Conservation (phyloP, 2,888 invertebrate genomes). For the Ctena decussata region DNA sequence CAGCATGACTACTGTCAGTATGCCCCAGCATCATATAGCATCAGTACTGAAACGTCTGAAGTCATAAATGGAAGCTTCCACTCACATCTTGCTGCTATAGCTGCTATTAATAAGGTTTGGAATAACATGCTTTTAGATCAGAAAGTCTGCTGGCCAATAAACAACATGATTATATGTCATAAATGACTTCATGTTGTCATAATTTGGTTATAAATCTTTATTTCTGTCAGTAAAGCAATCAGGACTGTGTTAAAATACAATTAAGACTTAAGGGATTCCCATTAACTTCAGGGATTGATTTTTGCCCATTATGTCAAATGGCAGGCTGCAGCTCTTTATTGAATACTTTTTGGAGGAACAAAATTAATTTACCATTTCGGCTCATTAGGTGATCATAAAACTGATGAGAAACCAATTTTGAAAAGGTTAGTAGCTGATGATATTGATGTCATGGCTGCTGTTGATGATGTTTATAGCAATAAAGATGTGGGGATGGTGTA, state of each 20-base stretch:
- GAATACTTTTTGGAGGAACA: background rate
- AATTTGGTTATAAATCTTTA: constrained; percentile 1
- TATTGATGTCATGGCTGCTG: no score
- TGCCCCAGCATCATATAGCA: no score
- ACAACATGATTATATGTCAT: background rate
- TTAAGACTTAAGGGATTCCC: constrained; percentile 5
- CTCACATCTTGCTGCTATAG: no score
- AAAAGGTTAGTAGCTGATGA: no score
- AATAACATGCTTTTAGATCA: background rate
- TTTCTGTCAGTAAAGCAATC: constrained; percentile 15
- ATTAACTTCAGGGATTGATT: background rate
- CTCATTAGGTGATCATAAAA: background rate
- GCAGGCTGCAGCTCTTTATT: background rate
- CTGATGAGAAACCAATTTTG: background rate
- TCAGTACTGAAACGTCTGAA: no score
- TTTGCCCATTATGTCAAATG: background rate
- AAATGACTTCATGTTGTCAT: constrained; percentile 6
- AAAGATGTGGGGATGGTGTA: no score
- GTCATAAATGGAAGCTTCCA: no score
- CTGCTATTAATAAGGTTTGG: no score
- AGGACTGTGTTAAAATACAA: constrained; percentile 27
- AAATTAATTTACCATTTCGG: background rate
- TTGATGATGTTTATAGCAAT: no score
- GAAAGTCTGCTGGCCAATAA: background rate
- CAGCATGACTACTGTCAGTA: no score